Evolutionary conservation across 53 echinoderm and acorn worm genomes (phyloP).

Genomic region (Apostichopus leukothele): DNA sequence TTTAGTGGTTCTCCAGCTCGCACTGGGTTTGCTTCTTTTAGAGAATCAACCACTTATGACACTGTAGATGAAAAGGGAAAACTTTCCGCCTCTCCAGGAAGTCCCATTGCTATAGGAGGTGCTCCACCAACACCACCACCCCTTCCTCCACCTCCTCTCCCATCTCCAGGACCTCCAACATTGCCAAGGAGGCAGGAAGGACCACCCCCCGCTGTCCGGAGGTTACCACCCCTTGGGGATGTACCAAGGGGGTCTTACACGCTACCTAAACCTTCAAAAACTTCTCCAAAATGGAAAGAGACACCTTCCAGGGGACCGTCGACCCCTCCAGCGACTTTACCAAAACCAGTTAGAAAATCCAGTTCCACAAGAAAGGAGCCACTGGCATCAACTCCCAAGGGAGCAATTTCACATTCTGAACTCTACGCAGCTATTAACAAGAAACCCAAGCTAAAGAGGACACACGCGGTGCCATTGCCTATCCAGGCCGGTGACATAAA

Average conservation of each 20-base stretch:
- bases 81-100: not conserved
- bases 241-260: conserved; percentile 31
- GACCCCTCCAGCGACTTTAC: conserved; percentile 5
- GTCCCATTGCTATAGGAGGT: not conserved
- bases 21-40: not conserved
- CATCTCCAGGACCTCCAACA: not conserved
- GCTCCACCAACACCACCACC: conserved; percentile 7
- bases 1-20: not conserved
- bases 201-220: not conserved
- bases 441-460: conserved; percentile 22
- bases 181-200: not conserved
- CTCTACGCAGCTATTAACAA: conserved; percentile 36
- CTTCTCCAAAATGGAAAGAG: not conserved
- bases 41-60: not conserved
- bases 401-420: not conserved
- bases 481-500: conserved; percentile 9
- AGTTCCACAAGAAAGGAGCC: not conserved
- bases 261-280: conserved; percentile 1
- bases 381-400: not conserved
- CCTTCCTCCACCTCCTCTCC: not conserved
- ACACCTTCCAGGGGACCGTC: not conserved
- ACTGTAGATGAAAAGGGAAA: not conserved
- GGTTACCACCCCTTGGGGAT: conserved; percentile 16
- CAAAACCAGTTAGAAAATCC: not conserved
- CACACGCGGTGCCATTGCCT: not conserved